Evolutionary conservation across 1,140 invertebrate species (phyloP), one percentile per base, ranked within the genome.

Genomic region (Drosophila pandora): DNA sequence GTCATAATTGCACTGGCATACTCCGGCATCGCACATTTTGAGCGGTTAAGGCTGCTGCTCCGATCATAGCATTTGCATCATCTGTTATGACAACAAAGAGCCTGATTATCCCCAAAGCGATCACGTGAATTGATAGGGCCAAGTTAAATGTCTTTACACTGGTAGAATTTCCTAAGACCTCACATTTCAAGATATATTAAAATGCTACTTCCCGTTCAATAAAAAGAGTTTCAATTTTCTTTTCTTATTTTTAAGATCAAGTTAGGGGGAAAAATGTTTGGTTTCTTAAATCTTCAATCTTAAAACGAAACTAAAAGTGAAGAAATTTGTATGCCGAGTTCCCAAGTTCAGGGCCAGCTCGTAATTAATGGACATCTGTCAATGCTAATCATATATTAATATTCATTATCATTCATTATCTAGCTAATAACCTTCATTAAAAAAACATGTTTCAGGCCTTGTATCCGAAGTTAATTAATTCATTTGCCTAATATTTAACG

Each of bases 1-100:
- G 47, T 69, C 65, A 79, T 76, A 76, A 76, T 76, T 80, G 71
- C 55, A 54, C 59, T 62, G 79, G 55, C 76, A 83, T 63, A 53
- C 45, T 65, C 63, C 25, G 65, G 41, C 62, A 65, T 50, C 49
- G 50, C 41, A 28, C 47, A 57, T 25, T 32, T 37, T 62, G 43
- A 58, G 12, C 10, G 54, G 25, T 8, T 43, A 59, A 56, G 62
- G 37, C 58, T 45, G 61, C 17, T 17, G 17, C 17, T 17, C 17
- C 54, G 61, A 43, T 48, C 30, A 49, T 41, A 53, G 59, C 72
- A 76, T 67, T 65, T 65, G 30, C 60, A 50, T 22, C 47, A 47
- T n/a, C 43, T 53, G 25, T 37, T 74, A 74, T 64, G 58, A 57
- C 52, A 74, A 58, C 23, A 65, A 74, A 47, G 37, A 65, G 47